Evolutionary conservation across 2,888 invertebrate genomes (phyloP), one percentile per base, ranked within the genome.

Genomic region (Eristalis pertinax): DNA sequence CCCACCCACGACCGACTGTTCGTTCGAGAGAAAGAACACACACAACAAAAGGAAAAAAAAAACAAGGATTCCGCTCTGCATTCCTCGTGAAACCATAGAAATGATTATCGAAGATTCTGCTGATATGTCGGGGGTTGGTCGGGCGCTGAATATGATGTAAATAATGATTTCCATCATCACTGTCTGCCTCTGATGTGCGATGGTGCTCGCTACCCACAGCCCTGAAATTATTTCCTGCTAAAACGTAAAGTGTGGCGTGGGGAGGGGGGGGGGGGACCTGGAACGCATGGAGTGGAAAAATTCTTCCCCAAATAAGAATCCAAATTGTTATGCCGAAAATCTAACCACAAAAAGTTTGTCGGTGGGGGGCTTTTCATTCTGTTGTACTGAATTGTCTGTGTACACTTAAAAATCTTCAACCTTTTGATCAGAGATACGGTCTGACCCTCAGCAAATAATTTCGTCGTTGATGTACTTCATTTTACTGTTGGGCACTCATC

Each of bases 111-210:
- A 26, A 60, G 26, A 60, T 60, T 60, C 60, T 11, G 24, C 26
- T 60, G 26, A 60, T 26, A 26, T 70, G 60, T 70, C 56, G 32
- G 22, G 60, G 68, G 58, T 38, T 60, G 70, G 38, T 60, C n/a
- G 15, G 58, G 60, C 4, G 24, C 26, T 70, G 38, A 15, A 60
- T 70, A 24, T 41, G 58, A 60, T 70, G 60, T 70, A 70, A 70
- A 70, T 60, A 58, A 58, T 70, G 70, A 70, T 70, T 70, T 70
- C 38, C 38, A 70, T 70, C 70, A 70, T 60, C 70, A 60, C 24
- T 38, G 32, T 60, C 60, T 60, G 60, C 35, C 68, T 50, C 10
- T 68, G 19, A 68, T 50, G 50, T 68, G 32, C 24, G 58, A 38
- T 60, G 70, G 38, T 38, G 38, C n/a, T n/a, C 60, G 38, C 35